Base-by-base conservation (phyloP, 1,140 invertebrate species). In the Lasioglossum baleicum region DNA sequence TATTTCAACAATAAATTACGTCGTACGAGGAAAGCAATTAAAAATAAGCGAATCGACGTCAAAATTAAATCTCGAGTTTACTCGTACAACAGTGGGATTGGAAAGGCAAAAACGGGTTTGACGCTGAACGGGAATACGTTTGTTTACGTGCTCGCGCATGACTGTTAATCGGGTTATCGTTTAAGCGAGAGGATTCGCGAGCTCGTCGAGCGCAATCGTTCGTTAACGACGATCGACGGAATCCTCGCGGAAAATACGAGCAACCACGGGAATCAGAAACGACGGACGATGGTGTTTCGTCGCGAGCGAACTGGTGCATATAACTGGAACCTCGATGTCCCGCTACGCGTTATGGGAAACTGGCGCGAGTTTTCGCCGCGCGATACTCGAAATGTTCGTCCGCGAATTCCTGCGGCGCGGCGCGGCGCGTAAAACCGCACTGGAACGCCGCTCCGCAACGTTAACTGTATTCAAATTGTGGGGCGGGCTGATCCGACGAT, bases 321-420 rank as follows among this genome's bases (percentile, higher is more conserved):
- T 84, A 84, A 87, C 80, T 84, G 80, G 67, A 80, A 65, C 63
- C 63, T 68, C 65, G 35, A 61, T 73, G 83, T 86, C 67, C 83
- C 78, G 85, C 82, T 85, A 85, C 26, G 66, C 31, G 48, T 48
- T 77, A 35, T 74, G 69, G 75, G 72, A 81, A 81, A 48, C 13
- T 1, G 22, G 40, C 20, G 26, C 20, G 51, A 35, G 73, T 75
- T 75, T 80, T 80, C 53, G 53, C 61, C 17, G 20, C 5, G 11
- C 44, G 48, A 65, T 71, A 64, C 65, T 72, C 69, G 65, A 78
- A 78, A 73, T 73, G 31, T 31, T 31, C 22, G 53, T 56, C 44
- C 35, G n/a, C 13, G 11, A 35, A 76, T 48, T 60, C 17, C 31
- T 53, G 15, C 15, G 40, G 10, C 15, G 40, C 15, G 40, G 10